phyloP scores from a whole-genome alignment of 2,113 vertebrate genomes.

The Myotis brandtii region DNA sequence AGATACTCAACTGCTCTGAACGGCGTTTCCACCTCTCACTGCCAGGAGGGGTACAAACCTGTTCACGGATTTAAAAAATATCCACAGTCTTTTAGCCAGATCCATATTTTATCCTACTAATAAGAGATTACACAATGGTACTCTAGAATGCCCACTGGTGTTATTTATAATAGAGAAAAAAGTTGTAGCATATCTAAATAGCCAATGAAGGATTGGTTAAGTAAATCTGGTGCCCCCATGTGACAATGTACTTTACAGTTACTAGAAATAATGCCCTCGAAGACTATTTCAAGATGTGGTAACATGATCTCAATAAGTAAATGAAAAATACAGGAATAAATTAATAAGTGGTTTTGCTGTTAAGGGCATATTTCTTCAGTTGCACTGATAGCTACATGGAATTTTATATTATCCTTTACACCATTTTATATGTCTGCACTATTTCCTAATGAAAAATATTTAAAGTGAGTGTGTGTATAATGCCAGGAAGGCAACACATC shows the following conservation, averaged over 20 bases:
- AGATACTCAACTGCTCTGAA: neutral
- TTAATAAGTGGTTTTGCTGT: neutral
- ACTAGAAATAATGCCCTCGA: constrained; percentile 39
- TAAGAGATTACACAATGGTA: neutral
- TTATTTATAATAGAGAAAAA: constrained; percentile 25
- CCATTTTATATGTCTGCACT: constrained; percentile 16
- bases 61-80: neutral
- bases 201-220: neutral
- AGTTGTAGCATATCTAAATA: neutral
- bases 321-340: neutral
- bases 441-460: neutral
- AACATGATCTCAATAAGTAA: neutral
- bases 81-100: neutral
- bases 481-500: neutral
- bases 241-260: constrained; percentile 9
- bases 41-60: neutral
- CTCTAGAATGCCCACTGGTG: neutral
- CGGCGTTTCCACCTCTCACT: neutral
- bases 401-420: neutral
- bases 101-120: constrained; percentile 4
- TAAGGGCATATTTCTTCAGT: neutral
- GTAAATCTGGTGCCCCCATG: neutral
- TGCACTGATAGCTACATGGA: neutral
- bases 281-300: constrained; percentile 10
- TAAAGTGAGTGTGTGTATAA: neutral